Base-by-base conservation (phyloP, 2,888 invertebrate genomes). In the Melieria picta region DNA sequence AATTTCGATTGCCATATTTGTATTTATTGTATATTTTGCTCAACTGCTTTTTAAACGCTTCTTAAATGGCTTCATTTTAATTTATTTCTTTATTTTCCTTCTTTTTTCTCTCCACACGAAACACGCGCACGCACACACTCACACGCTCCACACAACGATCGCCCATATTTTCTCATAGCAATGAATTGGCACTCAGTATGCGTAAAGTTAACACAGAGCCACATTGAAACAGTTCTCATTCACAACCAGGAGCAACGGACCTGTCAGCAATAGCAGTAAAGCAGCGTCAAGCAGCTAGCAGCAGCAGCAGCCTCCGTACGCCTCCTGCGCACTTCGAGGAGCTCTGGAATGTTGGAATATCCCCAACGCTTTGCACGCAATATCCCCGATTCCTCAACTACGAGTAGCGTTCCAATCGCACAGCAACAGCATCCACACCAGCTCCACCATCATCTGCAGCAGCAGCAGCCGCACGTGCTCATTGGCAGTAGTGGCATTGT, bases 341-440 rank as follows among this genome's bases (percentile, higher is more conserved):
- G 77, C 77, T 80, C 78, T 83, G 86, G 86, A 86, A 86, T 86
- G 86, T 86, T 86, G 86, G 86, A 86, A 83, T 85, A 86, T 83
- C 85, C 86, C 81, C 86, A 85, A 89, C 90, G 92, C 89, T 92
- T 92, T 85, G 89, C 90, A 88, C 91, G 92, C 88, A 91, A 91
- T 89, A 91, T 91, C 89, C 89, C 89, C 84, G 92, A 91, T 82
- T 84, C 85, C 85, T 85, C 83, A 82, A 79, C 82, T 74, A 73
- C 79, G 79, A 80, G 79, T 81, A 81, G 78, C 80, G 75, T 75
- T 75, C 65, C 72, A 65, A 62, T 75, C 75, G 77, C 80, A 81
- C 72, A 77, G 72, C 77, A 74, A n/a, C 79, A 74, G 30, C 71
- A 75, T 55, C 72, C 69, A 65, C 78, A 79, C 60, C 78, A 77